Evolutionary conservation across 2,113 vertebrate genomes (phyloP).

Genomic region (Lagenorhynchus albirostris): DNA sequence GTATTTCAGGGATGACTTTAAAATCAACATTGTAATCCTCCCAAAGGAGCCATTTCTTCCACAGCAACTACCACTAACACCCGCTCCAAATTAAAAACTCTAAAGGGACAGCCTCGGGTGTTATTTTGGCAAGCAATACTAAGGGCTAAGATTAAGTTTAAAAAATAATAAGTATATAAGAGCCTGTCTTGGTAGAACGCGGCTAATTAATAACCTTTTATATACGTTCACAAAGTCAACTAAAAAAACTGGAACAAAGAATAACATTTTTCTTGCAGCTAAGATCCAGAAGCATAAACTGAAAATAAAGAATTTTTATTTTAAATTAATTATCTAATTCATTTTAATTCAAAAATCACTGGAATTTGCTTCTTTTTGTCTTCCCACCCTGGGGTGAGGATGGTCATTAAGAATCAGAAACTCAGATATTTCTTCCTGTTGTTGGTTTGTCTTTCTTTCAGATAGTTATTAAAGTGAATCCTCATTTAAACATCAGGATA

Average conservation of each 20-base stretch:
- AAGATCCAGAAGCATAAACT: neutral
- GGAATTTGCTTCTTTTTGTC: slow-evolving; percentile 22
- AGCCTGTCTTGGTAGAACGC: neutral
- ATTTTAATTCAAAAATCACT: slow-evolving; percentile 22
- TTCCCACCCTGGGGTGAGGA: neutral
- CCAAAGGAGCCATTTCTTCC: slow-evolving; percentile 33
- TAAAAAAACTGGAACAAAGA: slow-evolving; percentile 27
- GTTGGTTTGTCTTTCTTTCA: neutral
- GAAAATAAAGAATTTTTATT: slow-evolving; percentile 32
- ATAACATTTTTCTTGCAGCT: neutral
- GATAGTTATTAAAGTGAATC: slow-evolving; percentile 11
- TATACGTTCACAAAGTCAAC: slow-evolving; percentile 8
- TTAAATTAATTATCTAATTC: slow-evolving; percentile 16
- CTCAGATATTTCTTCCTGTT: neutral
- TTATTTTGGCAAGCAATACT: slow-evolving; percentile 6
- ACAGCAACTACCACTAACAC: neutral
- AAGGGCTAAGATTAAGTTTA: slow-evolving; percentile 20
- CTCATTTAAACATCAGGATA: slow-evolving; percentile 9
- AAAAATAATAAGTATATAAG: slow-evolving; percentile 1
- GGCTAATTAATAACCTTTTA: slow-evolving; percentile 15
- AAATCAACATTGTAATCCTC: slow-evolving; percentile 32
- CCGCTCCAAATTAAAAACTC: neutral
- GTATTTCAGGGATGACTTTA: slow-evolving; percentile 52
- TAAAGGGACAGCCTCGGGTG: neutral
- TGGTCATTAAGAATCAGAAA: slow-evolving; percentile 6